These are phyloP conservation scores for Erynnis tages DNA, from an alignment of 2,888 invertebrate genomes.

Conservation along the genomic window DNA sequence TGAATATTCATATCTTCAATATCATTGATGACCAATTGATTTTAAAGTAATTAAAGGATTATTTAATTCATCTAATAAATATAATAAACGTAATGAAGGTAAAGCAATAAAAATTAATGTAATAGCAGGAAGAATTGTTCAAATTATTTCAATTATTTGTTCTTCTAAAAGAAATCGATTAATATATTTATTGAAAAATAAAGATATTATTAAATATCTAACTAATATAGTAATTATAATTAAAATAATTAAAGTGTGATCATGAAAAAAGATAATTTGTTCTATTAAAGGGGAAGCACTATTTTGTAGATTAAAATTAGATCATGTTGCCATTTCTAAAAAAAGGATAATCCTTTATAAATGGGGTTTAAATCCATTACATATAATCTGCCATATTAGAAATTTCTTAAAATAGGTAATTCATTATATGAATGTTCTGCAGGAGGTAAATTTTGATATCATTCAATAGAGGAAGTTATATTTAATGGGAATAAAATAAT, in stretches of 20 bases:
- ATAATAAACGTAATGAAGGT: conserved; percentile 82
- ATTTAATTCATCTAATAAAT: conserved; percentile 83
- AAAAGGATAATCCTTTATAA: conserved; percentile 84
- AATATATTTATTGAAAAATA: conserved; percentile 81
- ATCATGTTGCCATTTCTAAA: conserved; percentile 84
- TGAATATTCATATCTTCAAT: conserved; percentile 85
- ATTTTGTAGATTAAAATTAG: conserved; percentile 82
- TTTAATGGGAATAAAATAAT: conserved; percentile 72
- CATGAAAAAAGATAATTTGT: conserved; percentile 84
- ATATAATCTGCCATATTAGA: conserved; percentile 83
- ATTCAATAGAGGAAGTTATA: conserved; percentile 82
- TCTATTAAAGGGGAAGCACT: conserved; percentile 83
- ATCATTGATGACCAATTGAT: conserved; percentile 85
- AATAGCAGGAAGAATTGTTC: conserved; percentile 83
- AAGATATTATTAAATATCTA: conserved; percentile 76
- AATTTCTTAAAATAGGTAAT: conserved; percentile 80
- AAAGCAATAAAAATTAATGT: conserved; percentile 83
- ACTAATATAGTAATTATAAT: conserved; percentile 83
- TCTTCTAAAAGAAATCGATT: conserved; percentile 81
- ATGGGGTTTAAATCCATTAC: conserved; percentile 85
- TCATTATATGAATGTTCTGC: conserved; percentile 83
- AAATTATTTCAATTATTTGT: conserved; percentile 84
- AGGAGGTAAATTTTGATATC: conserved; percentile 80
- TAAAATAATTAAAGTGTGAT: conserved; percentile 82
- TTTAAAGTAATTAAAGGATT: conserved; percentile 81